A percentile compares a stretch with the other conserved stretches of the same genome.
Conservation (phyloP, 2,113 vertebrate genomes). For the Pycnonotus jocosus region DNA sequence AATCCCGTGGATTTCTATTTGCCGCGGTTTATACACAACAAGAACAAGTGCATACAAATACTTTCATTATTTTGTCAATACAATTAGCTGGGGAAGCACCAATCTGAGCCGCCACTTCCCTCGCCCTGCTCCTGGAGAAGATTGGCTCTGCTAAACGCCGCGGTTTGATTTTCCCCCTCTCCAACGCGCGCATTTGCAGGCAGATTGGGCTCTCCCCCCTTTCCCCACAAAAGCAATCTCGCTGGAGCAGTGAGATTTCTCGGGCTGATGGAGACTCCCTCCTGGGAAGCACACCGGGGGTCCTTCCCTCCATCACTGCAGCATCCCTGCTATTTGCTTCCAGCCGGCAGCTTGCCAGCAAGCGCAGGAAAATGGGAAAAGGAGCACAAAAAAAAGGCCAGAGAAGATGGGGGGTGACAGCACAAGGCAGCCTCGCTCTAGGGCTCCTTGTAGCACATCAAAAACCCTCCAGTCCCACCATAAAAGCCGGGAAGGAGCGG, state of each 20-base stretch:
- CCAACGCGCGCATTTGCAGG: conserved; percentile 24
- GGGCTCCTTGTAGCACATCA: conserved; percentile 4
- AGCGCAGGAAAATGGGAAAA: neutral
- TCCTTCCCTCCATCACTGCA: neutral
- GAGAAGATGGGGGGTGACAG: neutral
- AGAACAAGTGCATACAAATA: conserved; percentile 50
- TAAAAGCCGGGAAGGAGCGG: neutral
- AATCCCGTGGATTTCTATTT: neutral
- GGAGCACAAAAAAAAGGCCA: neutral
- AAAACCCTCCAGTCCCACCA: neutral
- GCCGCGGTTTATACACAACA: neutral
- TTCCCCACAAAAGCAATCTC: neutral
- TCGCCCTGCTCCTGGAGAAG: neutral
- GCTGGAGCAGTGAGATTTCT: neutral
- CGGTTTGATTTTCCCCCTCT: neutral
- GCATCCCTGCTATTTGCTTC: neutral
- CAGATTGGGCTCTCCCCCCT: neutral
- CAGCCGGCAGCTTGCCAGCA: neutral
- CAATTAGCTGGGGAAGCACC: conserved; percentile 57
- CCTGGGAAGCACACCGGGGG: neutral
- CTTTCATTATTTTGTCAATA: conserved; percentile 66
- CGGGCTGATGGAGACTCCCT: neutral
- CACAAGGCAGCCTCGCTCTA: neutral
- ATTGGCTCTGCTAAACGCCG: conserved; percentile 37
- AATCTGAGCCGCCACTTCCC: conserved; percentile 18